These are phyloP conservation scores for Siniperca chuatsi DNA, from an alignment of 2,113 vertebrate genomes.

Conservation along the genomic window DNA sequence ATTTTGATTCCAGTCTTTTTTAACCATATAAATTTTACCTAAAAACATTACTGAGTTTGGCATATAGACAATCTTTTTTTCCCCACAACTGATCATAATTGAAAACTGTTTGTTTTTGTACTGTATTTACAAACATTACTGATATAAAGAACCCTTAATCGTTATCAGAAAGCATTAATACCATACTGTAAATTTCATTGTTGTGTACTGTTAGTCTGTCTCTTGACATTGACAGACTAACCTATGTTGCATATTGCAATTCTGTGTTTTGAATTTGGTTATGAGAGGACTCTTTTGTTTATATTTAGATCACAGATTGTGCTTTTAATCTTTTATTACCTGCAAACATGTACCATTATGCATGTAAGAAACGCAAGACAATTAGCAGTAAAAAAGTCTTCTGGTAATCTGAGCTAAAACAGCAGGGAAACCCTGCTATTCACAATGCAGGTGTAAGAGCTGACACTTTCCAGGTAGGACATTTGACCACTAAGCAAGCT, in stretches of 20 bases:
- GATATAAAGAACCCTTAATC: neutral
- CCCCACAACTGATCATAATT: neutral
- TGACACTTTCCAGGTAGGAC: neutral
- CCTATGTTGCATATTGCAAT: neutral
- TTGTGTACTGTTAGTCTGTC: too few species aligned
- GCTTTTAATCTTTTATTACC: neutral
- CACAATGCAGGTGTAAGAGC: neutral
- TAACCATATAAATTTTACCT: neutral
- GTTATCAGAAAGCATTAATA: neutral
- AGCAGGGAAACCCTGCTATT: neutral
- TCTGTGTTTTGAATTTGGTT: neutral
- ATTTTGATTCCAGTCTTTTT: neutral
- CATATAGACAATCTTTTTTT: neutral
- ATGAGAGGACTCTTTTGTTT: neutral
- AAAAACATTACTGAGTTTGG: neutral
- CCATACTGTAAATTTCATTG: neutral
- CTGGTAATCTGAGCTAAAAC: conserved; percentile 26
- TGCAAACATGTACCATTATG: neutral
- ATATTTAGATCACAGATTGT: neutral
- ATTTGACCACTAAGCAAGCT: conserved; percentile 4
- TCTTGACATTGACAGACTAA: neutral
- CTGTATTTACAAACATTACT: neutral
- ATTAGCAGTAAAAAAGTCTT: neutral
- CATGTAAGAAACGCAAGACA: conserved; percentile 1
- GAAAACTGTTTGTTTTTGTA: neutral